These are phyloP conservation scores for Puntigrus tetrazona DNA, from an alignment of 2,113 vertebrate genomes.

Conservation along the genomic window DNA sequence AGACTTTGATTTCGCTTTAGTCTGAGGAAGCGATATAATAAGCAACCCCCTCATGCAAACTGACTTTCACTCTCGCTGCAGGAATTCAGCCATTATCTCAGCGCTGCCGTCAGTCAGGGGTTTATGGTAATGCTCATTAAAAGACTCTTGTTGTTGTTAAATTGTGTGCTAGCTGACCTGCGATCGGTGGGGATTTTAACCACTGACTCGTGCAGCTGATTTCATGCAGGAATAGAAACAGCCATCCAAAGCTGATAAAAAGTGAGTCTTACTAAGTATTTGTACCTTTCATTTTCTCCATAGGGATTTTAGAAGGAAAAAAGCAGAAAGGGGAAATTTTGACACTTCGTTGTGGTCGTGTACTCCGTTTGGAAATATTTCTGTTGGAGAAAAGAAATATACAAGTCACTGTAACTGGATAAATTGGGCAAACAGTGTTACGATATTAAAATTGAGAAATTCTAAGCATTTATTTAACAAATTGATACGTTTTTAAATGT, in stretches of 20 bases:
- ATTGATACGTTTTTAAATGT: too few species aligned
- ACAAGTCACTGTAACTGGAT: not conserved
- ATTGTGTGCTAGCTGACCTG: constrained; percentile 21
- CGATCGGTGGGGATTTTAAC: not conserved
- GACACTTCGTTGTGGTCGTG: not conserved
- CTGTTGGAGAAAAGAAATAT: not conserved
- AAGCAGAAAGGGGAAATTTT: not conserved
- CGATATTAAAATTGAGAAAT: too few species aligned
- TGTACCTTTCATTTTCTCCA: not conserved
- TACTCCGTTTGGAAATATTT: not conserved
- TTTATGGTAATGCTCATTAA: constrained; percentile 22
- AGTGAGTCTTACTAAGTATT: too few species aligned
- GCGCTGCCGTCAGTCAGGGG: constrained; percentile 6
- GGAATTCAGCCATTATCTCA: constrained; percentile 11
- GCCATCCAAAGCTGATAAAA: too few species aligned
- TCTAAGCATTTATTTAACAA: too few species aligned
- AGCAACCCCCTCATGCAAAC: not conserved
- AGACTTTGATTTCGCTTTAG: not conserved
- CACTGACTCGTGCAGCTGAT: not conserved
- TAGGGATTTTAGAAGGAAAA: not conserved
- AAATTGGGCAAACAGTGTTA: not conserved
- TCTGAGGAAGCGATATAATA: constrained; percentile 34
- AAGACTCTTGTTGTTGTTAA: constrained; percentile 20
- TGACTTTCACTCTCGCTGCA: not conserved
- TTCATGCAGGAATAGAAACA: not conserved